Evolutionary conservation across 2,888 invertebrate genomes (phyloP).

Genomic region (Monoplex corrugatus): DNA sequence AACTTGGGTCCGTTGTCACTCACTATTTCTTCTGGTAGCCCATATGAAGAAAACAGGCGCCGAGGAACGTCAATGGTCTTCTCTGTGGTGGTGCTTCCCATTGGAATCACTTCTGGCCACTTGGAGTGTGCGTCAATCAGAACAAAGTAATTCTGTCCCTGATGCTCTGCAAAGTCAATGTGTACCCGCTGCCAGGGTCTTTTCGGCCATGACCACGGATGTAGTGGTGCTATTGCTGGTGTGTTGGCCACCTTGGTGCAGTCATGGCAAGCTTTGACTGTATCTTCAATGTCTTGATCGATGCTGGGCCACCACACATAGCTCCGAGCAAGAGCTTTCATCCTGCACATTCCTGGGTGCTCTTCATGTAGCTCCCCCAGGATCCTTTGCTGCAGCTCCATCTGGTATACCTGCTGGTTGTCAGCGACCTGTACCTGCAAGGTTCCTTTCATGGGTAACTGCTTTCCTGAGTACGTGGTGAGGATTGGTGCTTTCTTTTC

Average conservation of each 20-base stretch:
- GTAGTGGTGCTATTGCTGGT: slow-evolving; percentile 61
- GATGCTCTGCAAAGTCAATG: slow-evolving; percentile 67
- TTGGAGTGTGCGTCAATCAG: slow-evolving; percentile 64
- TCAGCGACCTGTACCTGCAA: neutral
- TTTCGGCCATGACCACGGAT: slow-evolving; percentile 67
- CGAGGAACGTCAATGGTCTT: slow-evolving; percentile 33
- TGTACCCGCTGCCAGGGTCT: slow-evolving; percentile 68
- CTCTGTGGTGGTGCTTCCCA: slow-evolving; percentile 14
- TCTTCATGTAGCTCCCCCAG: slow-evolving; percentile 53
- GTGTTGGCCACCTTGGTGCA: slow-evolving; percentile 64
- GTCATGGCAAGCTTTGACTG: slow-evolving; percentile 57
- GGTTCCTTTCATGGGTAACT: neutral
- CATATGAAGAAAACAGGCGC: slow-evolving; percentile 45
- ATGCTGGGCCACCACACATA: slow-evolving; percentile 54
- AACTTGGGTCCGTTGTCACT: slow-evolving; percentile 58
- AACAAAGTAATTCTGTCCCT: slow-evolving; percentile 60
- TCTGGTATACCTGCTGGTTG: neutral
- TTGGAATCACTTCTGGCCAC: slow-evolving; percentile 58
- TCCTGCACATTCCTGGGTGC: slow-evolving; percentile 61
- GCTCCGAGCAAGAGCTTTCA: slow-evolving; percentile 61
- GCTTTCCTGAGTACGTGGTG: neutral
- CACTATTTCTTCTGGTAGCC: slow-evolving; percentile 59
- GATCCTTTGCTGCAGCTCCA: slow-evolving; percentile 25
- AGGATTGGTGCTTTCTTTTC: neutral
- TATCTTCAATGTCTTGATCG: slow-evolving; percentile 43